Evolutionary conservation across 2,113 vertebrate genomes (phyloP).

Genomic region (Bagarius yarrelli): DNA sequence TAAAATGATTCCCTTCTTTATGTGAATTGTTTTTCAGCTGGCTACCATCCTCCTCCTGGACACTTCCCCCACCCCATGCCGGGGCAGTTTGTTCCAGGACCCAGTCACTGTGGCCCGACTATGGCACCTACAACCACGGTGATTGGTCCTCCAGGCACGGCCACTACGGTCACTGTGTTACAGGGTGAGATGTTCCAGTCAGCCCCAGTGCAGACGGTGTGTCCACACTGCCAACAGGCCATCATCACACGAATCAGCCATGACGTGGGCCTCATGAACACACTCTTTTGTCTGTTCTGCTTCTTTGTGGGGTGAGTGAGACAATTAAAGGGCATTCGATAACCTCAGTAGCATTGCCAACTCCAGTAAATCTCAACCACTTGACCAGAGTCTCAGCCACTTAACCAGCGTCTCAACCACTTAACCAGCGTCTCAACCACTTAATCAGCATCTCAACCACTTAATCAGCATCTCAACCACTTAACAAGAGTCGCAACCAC

Average conservation of each 20-base stretch:
- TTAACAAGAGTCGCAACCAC: too few relatives aligned
- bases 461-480: too few relatives aligned
- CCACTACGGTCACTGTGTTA: constrained; percentile 91
- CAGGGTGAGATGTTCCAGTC: constrained; percentile 96
- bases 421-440: too few relatives aligned
- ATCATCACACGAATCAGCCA: constrained; percentile 93
- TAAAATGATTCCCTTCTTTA: background rate
- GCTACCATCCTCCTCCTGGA: constrained; percentile 71
- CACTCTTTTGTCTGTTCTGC: constrained; percentile 94
- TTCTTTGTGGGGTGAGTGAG: constrained; percentile 90
- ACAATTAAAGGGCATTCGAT: background rate
- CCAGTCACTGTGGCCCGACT: constrained; percentile 78
- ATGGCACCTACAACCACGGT: constrained; percentile 84
- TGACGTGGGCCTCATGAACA: constrained; percentile 93
- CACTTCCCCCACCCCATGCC: constrained; percentile 70
- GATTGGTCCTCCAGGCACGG: constrained; percentile 81
- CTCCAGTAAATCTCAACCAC: background rate
- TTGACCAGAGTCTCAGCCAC: too few relatives aligned
- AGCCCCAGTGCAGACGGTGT: constrained; percentile 89
- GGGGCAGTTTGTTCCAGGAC: constrained; percentile 69
- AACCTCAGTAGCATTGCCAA: background rate
- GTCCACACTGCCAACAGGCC: constrained; percentile 95
- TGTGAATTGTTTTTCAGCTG: constrained; percentile 67
- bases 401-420: too few relatives aligned
- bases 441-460: too few relatives aligned